Evolutionary conservation across 2,797 vertebrate species (phyloP), one percentile per base, ranked within the genome.

Genomic region (Acomys russatus): DNA sequence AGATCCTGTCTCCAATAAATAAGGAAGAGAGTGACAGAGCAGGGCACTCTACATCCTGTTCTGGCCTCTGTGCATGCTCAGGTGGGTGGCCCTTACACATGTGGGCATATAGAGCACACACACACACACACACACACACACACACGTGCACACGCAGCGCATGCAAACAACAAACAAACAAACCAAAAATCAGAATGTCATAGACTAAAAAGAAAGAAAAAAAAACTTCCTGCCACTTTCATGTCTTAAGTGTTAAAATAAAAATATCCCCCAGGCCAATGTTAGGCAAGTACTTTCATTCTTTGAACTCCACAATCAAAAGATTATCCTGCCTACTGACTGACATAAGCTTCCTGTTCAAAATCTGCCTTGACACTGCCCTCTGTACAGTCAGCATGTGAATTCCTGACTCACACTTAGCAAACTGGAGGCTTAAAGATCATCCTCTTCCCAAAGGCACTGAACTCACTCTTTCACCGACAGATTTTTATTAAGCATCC

Each of bases 311-410:
- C 30, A 23, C 73, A 33, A 93, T 15, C 71, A 64, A 76, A 95
- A 87, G 10, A 74, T 82, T 61, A 73, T 49, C 49, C 54, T 88
- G 9, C 73, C 64, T 92, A 84, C 77, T 88, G 33, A 18, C 77
- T 64, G 84, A 54, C 8, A 79, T 49, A 30, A 54, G 28, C 54
- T 76, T 94, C 77, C 84, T 71, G 23, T 82, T 83, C 63, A 94
- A 38, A 96, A 84, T 28, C n/a, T 82, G 93, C 83, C 68, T 59
- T 92, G n/a, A 85, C 23, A 61, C 89, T 96, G 91, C 77, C 56
- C 17, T n/a, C 38, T 89, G 8, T 30, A 88, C 79, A 56, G 56
- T 90, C 66, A 83, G 54, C 51, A 68, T 85, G 61, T 94, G 33
- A 92, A 88, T 82, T 80, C 44, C 63, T 54, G 15, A 92, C 28